phyloP scores from a whole-genome alignment of 2,797 vertebrate genomes.

The Thalassophryne amazonica region DNA sequence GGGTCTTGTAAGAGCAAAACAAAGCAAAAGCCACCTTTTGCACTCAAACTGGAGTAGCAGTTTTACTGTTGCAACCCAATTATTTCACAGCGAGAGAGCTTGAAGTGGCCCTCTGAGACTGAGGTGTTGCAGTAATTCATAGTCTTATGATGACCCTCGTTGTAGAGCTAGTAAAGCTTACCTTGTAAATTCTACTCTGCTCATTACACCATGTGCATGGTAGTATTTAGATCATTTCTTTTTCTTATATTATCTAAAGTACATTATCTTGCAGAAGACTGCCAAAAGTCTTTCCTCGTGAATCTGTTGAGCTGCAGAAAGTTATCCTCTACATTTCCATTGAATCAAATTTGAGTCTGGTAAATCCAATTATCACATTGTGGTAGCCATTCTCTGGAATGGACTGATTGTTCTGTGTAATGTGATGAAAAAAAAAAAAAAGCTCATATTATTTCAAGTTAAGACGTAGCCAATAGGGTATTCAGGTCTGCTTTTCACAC shows the following conservation, averaged over 20 bases:
- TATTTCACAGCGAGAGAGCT: constrained; percentile 72
- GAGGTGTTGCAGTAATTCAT: constrained; percentile 68
- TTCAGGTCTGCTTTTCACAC: neutral
- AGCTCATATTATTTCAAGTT: neutral
- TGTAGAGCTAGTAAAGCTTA: constrained; percentile 63
- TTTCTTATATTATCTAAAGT: constrained; percentile 12
- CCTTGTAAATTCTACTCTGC: constrained; percentile 55
- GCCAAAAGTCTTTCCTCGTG: constrained; percentile 22
- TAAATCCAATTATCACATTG: constrained; percentile 1
- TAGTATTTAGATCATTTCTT: constrained; percentile 45
- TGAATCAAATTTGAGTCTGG: neutral
- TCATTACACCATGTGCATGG: constrained; percentile 57
- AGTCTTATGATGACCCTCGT: constrained; percentile 66
- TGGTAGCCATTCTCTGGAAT: neutral
- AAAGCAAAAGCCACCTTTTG: constrained; percentile 59
- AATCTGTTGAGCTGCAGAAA: neutral
- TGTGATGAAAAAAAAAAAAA: neutral
- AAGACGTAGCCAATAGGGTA: neutral
- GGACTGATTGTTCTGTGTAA: neutral
- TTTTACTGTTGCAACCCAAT: constrained; percentile 72
- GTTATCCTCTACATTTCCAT: neutral
- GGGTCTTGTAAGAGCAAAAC: constrained; percentile 51
- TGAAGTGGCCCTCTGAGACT: constrained; percentile 74
- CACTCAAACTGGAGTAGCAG: constrained; percentile 57
- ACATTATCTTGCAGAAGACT: constrained; percentile 17